A percentile compares a stretch with the other conserved stretches of the same genome.
phyloP scores from a whole-genome alignment of 2,888 invertebrate species.

The Galerucella nymphaeae region DNA sequence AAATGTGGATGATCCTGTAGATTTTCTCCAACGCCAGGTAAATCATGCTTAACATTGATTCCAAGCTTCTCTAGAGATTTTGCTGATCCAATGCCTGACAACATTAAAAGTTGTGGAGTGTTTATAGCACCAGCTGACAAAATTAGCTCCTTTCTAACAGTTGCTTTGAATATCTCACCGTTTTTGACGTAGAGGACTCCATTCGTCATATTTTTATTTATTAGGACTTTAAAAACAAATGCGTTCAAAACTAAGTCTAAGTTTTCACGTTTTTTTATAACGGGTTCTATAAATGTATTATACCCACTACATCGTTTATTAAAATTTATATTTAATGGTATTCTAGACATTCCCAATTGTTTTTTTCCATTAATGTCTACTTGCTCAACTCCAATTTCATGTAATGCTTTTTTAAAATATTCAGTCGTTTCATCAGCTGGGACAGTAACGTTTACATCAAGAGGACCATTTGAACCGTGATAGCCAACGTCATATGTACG shows the following conservation, averaged over 20 bases:
- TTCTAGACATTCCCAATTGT: not conserved
- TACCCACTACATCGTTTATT: not conserved
- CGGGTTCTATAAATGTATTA: not conserved
- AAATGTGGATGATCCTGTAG: too few relatives aligned
- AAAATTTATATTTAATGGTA: not conserved
- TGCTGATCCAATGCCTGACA: too few relatives aligned
- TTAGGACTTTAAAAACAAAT: conserved; percentile 50
- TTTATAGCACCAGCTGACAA: conserved; percentile 66
- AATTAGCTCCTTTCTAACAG: conserved; percentile 72
- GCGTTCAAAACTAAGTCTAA: conserved; percentile 67
- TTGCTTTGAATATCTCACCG: conserved; percentile 57
- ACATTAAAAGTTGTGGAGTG: conserved; percentile 31
- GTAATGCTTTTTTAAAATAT: too few relatives aligned
- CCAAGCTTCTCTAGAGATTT: too few relatives aligned
- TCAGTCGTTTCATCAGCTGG: too few relatives aligned
- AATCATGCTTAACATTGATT: too few relatives aligned
- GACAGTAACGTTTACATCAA: too few relatives aligned
- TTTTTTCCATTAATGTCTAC: too few relatives aligned
- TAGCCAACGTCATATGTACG: too few relatives aligned
- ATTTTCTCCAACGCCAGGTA: too few relatives aligned
- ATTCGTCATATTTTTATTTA: conserved; percentile 10
- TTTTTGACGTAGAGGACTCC: conserved; percentile 11
- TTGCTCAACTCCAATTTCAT: too few relatives aligned
- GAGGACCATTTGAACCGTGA: too few relatives aligned
- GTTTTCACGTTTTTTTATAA: conserved; percentile 2